A percentile compares a stretch with the other conserved stretches of the same genome.
These are phyloP conservation scores for Cheilosia vernalis DNA, from an alignment of 2,888 invertebrate genomes.

Conservation along the genomic window DNA sequence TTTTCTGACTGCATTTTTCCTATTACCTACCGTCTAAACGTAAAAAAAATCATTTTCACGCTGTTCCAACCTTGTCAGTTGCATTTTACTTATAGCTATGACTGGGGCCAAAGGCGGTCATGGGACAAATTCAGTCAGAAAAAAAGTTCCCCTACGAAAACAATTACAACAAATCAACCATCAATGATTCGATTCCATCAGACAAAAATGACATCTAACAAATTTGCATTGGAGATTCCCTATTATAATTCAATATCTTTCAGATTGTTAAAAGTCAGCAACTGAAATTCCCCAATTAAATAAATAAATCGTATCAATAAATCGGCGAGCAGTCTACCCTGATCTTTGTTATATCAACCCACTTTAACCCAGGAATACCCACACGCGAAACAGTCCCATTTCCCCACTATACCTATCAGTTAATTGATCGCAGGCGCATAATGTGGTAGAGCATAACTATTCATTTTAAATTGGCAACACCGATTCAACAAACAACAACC, in stretches of 20 bases:
- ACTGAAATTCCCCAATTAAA: slow-evolving; percentile 9
- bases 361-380: not conserved
- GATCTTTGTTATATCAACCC: slow-evolving; percentile 9
- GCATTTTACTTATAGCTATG: too few species aligned
- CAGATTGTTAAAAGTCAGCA: not conserved
- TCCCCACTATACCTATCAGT: not conserved
- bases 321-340: not conserved
- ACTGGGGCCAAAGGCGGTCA: too few species aligned
- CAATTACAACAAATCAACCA: too few species aligned
- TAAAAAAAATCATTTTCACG: too few species aligned
- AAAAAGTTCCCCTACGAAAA: too few species aligned
- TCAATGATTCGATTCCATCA: too few species aligned
- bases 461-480: slow-evolving; percentile 6
- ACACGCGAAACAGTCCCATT: not conserved
- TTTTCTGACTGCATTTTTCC: too few species aligned
- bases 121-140: too few species aligned
- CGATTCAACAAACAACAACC: too few species aligned
- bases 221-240: slow-evolving; percentile 25
- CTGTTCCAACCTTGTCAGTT: too few species aligned
- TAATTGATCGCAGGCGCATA: not conserved
- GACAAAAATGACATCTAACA: not conserved
- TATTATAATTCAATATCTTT: not conserved
- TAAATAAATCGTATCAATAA: slow-evolving; percentile 20
- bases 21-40: too few species aligned
- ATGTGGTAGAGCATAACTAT: not conserved